Evolutionary conservation across 2,888 invertebrate species (phyloP).

Genomic region (Archips xylosteana): DNA sequence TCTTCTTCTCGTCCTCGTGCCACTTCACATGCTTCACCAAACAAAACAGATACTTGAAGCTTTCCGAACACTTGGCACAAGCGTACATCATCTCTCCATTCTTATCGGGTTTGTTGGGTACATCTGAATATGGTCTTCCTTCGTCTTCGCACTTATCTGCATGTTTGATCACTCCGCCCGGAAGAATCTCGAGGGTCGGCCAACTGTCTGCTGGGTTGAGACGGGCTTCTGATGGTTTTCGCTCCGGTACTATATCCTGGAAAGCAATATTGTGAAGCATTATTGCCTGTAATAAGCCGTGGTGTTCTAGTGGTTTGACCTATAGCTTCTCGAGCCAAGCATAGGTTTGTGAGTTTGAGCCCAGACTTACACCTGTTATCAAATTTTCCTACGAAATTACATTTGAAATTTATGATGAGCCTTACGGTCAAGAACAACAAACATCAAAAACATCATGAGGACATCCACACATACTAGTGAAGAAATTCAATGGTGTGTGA

Average conservation of each 20-base stretch:
- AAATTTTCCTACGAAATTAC: too few species aligned
- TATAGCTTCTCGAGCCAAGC: too few species aligned
- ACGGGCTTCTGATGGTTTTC: constrained; percentile 43
- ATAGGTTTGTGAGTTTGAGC: too few species aligned
- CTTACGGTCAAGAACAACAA: too few species aligned
- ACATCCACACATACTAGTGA: too few species aligned
- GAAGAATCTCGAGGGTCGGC: constrained; percentile 78
- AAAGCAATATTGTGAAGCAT: constrained; percentile 17
- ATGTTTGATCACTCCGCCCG: constrained; percentile 75
- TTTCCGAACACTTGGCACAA: constrained; percentile 74
- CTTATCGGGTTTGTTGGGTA: constrained; percentile 37
- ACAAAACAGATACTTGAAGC: constrained; percentile 68
- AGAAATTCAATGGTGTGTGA: too few species aligned
- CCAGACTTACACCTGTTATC: too few species aligned
- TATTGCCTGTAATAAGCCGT: too few species aligned
- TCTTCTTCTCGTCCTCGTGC: constrained; percentile 67
- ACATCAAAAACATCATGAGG: too few species aligned
- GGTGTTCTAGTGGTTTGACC: too few species aligned
- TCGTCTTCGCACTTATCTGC: constrained; percentile 57
- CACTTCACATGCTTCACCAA: constrained; percentile 74
- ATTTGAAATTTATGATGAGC: too few species aligned
- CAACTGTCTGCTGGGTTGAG: constrained; percentile 62
- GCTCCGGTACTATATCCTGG: constrained; percentile 47
- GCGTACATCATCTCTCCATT: constrained; percentile 69
- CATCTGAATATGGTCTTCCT: constrained; percentile 36